phyloP scores from a whole-genome alignment of 2,113 vertebrate species.

The Silurus meridionalis region DNA sequence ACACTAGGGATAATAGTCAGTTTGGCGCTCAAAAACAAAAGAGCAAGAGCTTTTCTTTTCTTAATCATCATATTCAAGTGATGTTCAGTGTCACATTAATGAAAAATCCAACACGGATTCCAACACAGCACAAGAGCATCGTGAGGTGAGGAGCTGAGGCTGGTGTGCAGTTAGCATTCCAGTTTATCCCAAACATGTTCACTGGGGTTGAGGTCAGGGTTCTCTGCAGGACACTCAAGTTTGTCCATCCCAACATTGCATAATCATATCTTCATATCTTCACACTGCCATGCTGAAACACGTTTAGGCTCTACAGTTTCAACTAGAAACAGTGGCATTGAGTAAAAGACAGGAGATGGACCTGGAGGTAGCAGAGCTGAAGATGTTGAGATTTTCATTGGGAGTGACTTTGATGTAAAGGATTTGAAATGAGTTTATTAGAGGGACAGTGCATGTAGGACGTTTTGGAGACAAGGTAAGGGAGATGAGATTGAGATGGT shows the following conservation, averaged over 20 bases:
- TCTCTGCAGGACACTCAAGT: not conserved
- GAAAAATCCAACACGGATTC: not conserved
- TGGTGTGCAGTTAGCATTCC: not conserved
- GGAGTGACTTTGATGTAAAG: too few species aligned
- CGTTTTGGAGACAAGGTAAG: too few species aligned
- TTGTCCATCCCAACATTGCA: not conserved
- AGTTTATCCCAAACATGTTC: not conserved
- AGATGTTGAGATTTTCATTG: too few species aligned
- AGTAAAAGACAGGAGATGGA: too few species aligned
- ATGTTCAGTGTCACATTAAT: not conserved
- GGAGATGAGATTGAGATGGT: too few species aligned
- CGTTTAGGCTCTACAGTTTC: not conserved
- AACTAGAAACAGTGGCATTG: not conserved
- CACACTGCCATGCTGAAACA: not conserved
- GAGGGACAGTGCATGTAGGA: too few species aligned
- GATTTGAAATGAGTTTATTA: too few species aligned
- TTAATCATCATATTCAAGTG: not conserved
- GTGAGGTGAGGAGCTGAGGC: not conserved
- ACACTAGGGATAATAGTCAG: not conserved
- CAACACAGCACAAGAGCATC: not conserved
- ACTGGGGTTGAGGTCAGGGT: not conserved
- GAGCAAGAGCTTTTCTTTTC: not conserved
- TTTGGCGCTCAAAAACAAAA: not conserved
- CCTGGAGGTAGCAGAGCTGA: too few species aligned
- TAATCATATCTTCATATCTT: not conserved